Evolutionary conservation across 2,113 vertebrate species (phyloP).

Genomic region (Cnemophilus loriae): DNA sequence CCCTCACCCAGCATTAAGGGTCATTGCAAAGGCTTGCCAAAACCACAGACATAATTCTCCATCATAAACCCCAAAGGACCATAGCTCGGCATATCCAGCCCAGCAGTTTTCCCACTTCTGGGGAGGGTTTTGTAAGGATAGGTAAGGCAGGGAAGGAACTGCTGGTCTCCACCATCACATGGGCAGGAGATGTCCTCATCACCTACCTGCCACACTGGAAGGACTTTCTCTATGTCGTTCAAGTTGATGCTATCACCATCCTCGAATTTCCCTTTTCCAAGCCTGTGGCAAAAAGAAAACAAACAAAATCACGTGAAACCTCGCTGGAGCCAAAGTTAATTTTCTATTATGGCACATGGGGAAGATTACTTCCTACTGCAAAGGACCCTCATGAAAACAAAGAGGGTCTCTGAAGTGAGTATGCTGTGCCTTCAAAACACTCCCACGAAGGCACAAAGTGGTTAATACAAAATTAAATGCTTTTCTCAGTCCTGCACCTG

Average conservation of each 20-base stretch:
- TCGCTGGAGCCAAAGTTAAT: background rate
- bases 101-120: background rate
- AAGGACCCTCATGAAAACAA: background rate
- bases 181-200: background rate
- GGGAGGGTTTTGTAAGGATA: background rate
- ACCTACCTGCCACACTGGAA: constrained; percentile 86
- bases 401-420: background rate
- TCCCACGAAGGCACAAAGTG: fast-evolving
- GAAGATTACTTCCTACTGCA: background rate
- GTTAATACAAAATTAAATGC: background rate
- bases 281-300: constrained; percentile 67
- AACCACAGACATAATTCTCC: background rate
- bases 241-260: constrained; percentile 88
- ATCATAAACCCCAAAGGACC: background rate
- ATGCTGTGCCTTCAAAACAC: background rate
- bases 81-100: background rate
- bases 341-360: background rate
- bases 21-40: background rate
- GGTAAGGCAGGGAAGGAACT: background rate
- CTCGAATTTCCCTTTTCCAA: constrained; percentile 85
- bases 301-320: background rate
- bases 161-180: background rate
- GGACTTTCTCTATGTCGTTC: constrained; percentile 90
- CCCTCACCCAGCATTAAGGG: background rate
- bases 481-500: background rate